These are phyloP conservation scores for Myzus persicae DNA, from an alignment of 1,140 invertebrate species.

Conservation along the genomic window DNA sequence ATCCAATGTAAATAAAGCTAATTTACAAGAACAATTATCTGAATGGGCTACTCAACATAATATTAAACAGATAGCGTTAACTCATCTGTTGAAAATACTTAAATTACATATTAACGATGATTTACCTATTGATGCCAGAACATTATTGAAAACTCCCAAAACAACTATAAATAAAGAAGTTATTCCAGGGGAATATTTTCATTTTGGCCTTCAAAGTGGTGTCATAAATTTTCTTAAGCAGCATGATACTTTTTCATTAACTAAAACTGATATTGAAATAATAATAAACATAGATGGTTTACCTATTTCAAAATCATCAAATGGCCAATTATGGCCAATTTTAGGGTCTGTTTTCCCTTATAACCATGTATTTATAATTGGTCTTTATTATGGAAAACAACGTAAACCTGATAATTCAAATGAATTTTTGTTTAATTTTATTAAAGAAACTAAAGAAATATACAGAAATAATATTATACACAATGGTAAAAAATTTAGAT, in stretches of 20 bases:
- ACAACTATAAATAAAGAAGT: too few species aligned
- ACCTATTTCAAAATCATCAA: background rate
- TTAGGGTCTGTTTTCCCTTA: background rate
- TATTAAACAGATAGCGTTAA: too few species aligned
- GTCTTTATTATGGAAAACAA: background rate
- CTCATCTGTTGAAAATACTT: too few species aligned
- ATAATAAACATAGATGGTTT: background rate
- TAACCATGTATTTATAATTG: background rate
- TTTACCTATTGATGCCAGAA: too few species aligned
- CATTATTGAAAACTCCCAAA: too few species aligned
- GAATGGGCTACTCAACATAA: too few species aligned
- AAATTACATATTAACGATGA: too few species aligned
- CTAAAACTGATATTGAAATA: background rate
- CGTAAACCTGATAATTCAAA: background rate
- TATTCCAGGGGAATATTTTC: too few species aligned
- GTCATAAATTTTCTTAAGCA: background rate
- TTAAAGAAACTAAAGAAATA: slow-evolving; percentile 2
- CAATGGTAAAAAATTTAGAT: background rate
- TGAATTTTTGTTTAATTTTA: background rate
- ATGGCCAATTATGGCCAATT: background rate
- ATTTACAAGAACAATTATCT: too few species aligned
- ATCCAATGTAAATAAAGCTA: too few species aligned
- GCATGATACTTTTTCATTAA: background rate
- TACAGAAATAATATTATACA: background rate
- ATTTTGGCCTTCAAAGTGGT: too few species aligned